phyloP scores from a whole-genome alignment of 2,113 vertebrate genomes.

The Morone chrysops region DNA sequence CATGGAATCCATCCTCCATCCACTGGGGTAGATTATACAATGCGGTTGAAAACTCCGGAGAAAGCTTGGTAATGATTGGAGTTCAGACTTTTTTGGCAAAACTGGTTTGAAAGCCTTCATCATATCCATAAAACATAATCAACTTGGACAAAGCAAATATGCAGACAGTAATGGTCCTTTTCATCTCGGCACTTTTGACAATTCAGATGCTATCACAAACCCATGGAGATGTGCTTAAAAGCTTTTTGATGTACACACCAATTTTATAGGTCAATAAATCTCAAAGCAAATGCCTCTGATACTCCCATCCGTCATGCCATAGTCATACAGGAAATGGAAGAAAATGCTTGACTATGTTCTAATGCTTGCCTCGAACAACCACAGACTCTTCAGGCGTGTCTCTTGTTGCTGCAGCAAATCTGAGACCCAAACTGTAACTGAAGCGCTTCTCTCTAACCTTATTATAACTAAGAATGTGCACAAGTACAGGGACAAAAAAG shows the following conservation, averaged over 20 bases:
- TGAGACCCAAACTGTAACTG: slow-evolving; percentile 15
- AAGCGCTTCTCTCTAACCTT: slow-evolving; percentile 18
- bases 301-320: neutral
- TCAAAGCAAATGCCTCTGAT: neutral
- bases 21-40: neutral
- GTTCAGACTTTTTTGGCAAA: neutral
- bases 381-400: neutral
- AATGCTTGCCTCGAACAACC: neutral
- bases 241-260: neutral
- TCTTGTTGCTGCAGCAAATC: neutral
- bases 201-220: slow-evolving; percentile 1
- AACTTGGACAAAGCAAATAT: neutral
- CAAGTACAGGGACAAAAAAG: slow-evolving; percentile 23
- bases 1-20: neutral
- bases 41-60: neutral
- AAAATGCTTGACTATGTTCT: neutral
- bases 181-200: neutral
- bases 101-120: neutral
- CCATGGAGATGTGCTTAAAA: slow-evolving; percentile 6
- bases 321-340: neutral
- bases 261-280: slow-evolving; percentile 20
- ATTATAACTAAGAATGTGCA: slow-evolving; percentile 44
- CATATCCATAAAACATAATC: neutral
- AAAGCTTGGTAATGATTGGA: neutral
- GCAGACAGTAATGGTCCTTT: neutral